Evolutionary conservation across 2,113 vertebrate species (phyloP), one percentile per base, ranked within the genome.

Genomic region (Pholis gunnellus): DNA sequence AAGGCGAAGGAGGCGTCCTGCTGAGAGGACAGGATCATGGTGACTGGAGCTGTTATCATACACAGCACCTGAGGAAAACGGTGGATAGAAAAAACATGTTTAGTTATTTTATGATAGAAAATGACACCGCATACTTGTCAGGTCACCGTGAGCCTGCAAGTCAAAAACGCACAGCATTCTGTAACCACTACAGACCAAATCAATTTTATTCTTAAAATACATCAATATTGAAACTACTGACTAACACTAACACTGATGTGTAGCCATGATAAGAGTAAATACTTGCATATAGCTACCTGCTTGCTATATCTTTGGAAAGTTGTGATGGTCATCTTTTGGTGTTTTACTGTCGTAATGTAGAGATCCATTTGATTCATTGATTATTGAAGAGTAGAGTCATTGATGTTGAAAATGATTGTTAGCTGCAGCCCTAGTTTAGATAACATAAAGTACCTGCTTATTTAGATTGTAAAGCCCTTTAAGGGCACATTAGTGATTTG

Each of bases 1-100:
- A 98, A 98, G 54, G 97, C 97, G 0, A 98, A 98, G 75, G 97
- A 96, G 0, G 97, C 97, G 0, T 98, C 97, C 90, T 98, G 97
- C 82, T 98, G 97, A 14, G 96, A 97, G 56, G 95, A 96, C 44
- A 98, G 95, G 84, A 98, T 97, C 97, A 98, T 97, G 92, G 97
- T 97, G 81, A 98, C 97, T 0, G 97, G 97, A 0, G 97, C 97
- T 0, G 97, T 97, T 93, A 98, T 98, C 92, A 98, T 96, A 83
- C 97, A 98, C 66, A 97, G 86, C 40, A 97, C 96, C 97, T 97
- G 84, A 46, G 11, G 79, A 9, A 40, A 10, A 54, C 22, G 74
- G 60, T 11, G n/a, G 59, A 69, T 1, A 63, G 9, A 40, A 42
- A 17, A 13, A 18, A 42, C 10, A 57, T 1, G 1, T 17, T 73